phyloP scores from a whole-genome alignment of 35 echinoderm and acorn worm genomes.

The Apostichopus californicus region DNA sequence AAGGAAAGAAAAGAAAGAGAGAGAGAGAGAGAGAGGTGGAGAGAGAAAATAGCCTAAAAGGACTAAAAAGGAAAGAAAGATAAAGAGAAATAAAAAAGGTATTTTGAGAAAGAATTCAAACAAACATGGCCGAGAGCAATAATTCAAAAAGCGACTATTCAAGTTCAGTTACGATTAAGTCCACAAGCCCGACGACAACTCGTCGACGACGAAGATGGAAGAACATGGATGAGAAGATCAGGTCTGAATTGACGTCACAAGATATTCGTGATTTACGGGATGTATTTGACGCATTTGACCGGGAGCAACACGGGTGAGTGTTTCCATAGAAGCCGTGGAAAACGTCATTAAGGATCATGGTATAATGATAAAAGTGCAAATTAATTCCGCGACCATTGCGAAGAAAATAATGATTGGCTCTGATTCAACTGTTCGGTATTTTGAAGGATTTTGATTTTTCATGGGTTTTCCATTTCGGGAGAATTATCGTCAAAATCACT shows the following conservation, averaged over 20 bases:
- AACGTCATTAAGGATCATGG: not conserved
- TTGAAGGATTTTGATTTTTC: not conserved
- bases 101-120: not conserved
- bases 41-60: too few relatives aligned
- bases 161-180: slow-evolving; percentile 1
- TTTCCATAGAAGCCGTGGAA: not conserved
- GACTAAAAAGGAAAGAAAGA: not conserved
- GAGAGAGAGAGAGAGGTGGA: too few relatives aligned
- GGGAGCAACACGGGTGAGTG: slow-evolving; percentile 32
- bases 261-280: slow-evolving; percentile 35
- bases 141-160: not conserved
- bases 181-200: not conserved
- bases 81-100: not conserved
- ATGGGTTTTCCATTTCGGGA: too few relatives aligned
- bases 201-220: not conserved
- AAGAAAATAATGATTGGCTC: too few relatives aligned
- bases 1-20: too few relatives aligned
- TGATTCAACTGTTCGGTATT: not conserved
- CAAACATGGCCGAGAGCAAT: slow-evolving; percentile 5
- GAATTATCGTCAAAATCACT: too few relatives aligned
- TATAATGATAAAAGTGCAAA: not conserved
- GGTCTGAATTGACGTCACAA: slow-evolving; percentile 33
- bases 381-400: not conserved
- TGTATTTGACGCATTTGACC: slow-evolving; percentile 43
- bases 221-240: not conserved